Percentiles rank a stretch among this genome's conserved stretches.
These are phyloP conservation scores for Cyrtodaria siliqua DNA, from an alignment of 2,888 invertebrate species.

Conservation along the genomic window DNA sequence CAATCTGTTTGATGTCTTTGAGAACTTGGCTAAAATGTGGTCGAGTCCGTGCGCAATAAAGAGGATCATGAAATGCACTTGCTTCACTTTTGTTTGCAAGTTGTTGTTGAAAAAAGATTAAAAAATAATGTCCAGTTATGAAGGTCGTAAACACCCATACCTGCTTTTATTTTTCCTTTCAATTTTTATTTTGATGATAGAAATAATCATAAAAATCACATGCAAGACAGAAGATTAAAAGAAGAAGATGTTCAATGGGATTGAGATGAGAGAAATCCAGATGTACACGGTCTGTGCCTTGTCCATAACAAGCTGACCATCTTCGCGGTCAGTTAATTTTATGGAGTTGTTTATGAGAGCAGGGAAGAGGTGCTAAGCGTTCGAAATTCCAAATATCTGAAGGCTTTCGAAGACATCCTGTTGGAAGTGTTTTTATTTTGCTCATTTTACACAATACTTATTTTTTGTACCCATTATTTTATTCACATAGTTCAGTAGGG, in stretches of 20 bases:
- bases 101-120: constrained; percentile 30
- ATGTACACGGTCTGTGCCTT: constrained; percentile 44
- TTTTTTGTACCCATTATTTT: no score
- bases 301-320: constrained; percentile 32
- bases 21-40: constrained; percentile 20
- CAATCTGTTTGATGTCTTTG: constrained; percentile 31
- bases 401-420: no score
- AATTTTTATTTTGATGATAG: constrained; percentile 62
- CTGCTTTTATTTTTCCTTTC: constrained; percentile 48
- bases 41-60: constrained; percentile 10
- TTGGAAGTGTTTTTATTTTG: no score
- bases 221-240: constrained; percentile 62
- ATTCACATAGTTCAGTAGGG: no score
- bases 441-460: no score
- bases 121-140: constrained; percentile 57
- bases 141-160: constrained; percentile 60
- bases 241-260: constrained; percentile 17
- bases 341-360: constrained; percentile 59
- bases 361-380: neutral
- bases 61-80: constrained; percentile 26
- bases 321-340: constrained; percentile 65
- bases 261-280: constrained; percentile 49
- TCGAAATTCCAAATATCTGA: no score
- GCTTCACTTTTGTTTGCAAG: constrained; percentile 12
- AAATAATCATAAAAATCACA: constrained; percentile 68